These are phyloP conservation scores for Hiodon alosoides DNA, from an alignment of 2,113 vertebrate species.

Conservation along the genomic window DNA sequence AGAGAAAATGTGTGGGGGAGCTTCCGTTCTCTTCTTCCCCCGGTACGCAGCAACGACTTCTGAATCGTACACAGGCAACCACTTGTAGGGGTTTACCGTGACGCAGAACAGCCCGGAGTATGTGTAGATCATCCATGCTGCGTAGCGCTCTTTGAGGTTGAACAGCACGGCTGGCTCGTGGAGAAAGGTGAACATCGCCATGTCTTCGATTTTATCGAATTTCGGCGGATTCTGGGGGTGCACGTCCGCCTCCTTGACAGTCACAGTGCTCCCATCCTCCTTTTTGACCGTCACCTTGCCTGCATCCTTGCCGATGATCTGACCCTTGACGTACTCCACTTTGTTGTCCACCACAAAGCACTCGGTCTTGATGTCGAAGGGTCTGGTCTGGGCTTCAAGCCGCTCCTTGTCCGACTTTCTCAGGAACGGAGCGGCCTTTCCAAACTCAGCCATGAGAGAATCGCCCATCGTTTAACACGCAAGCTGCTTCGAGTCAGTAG, in stretches of 20 bases:
- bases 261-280: slow-evolving; percentile 62
- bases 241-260: slow-evolving; percentile 63
- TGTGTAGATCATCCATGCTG: slow-evolving; percentile 73
- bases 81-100: slow-evolving; percentile 63
- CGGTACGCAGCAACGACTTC: slow-evolving; percentile 59
- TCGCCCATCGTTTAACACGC: slow-evolving; percentile 58
- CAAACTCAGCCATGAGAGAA: slow-evolving; percentile 66
- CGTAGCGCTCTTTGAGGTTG: slow-evolving; percentile 85
- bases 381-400: slow-evolving; percentile 70
- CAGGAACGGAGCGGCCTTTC: slow-evolving; percentile 65
- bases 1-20: slow-evolving; percentile 65
- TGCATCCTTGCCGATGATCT: slow-evolving; percentile 61
- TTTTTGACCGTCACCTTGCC: slow-evolving; percentile 58
- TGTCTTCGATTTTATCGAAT: slow-evolving; percentile 83
- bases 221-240: slow-evolving; percentile 80
- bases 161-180: slow-evolving; percentile 79
- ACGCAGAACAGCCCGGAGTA: slow-evolving; percentile 51
- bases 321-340: slow-evolving; percentile 67
- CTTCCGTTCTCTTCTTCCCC: slow-evolving; percentile 62
- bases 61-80: slow-evolving; percentile 53
- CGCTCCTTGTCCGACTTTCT: slow-evolving; percentile 75
- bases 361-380: slow-evolving; percentile 72
- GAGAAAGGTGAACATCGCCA: slow-evolving; percentile 88
- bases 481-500: background rate
- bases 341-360: slow-evolving; percentile 70